Evolutionary conservation across 1,140 invertebrate genomes (phyloP).

Genomic region (Dolichoris vasculosae): DNA sequence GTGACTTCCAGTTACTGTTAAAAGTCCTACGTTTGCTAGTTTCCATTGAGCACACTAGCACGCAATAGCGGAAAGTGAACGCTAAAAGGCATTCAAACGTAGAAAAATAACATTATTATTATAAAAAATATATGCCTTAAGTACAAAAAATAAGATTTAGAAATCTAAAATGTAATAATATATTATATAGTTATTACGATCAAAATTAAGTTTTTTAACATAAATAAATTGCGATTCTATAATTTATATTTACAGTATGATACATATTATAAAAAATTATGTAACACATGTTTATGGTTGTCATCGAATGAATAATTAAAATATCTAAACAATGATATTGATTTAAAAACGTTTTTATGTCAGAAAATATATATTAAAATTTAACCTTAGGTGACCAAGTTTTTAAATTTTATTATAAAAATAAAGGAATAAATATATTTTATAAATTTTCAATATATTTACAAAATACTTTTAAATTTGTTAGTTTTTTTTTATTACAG

Average conservation of each 20-base stretch:
- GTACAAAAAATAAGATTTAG: constrained; percentile 54
- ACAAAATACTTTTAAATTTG: not conserved
- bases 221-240: constrained; percentile 7
- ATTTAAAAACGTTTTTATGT: not conserved
- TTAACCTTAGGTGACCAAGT: constrained; percentile 28
- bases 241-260: constrained; percentile 27
- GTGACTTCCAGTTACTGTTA: constrained; percentile 49
- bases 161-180: constrained; percentile 46
- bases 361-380: constrained; percentile 25
- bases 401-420: not conserved
- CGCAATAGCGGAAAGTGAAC: constrained; percentile 12
- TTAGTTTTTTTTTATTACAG: not conserved
- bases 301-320: not conserved
- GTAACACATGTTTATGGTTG: not conserved
- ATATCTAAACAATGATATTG: not conserved
- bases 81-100: constrained; percentile 43
- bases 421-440: not conserved
- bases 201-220: constrained; percentile 37
- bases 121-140: constrained; percentile 52
- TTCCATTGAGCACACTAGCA: constrained; percentile 26
- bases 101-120: constrained; percentile 39
- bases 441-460: not conserved
- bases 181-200: constrained; percentile 35
- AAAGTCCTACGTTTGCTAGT: constrained; percentile 45
- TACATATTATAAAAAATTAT: constrained; percentile 22